Conservation (phyloP, 2,113 vertebrate genomes). For the Limanda limanda region DNA sequence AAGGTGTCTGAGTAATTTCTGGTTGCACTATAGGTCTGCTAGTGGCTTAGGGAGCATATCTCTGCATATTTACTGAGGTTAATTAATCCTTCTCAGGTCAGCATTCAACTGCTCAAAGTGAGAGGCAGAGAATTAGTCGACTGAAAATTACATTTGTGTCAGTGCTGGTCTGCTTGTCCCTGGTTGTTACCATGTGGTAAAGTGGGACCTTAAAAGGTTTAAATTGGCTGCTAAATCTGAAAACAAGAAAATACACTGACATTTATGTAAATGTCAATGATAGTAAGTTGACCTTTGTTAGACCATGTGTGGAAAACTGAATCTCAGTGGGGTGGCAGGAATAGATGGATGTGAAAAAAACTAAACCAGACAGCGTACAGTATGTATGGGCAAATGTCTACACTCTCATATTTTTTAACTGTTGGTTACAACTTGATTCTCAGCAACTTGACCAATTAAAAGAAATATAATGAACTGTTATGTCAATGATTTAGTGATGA, state of each 20-base stretch:
- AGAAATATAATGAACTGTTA: too few relatives aligned
- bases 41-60: slow-evolving; percentile 14
- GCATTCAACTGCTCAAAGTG: slow-evolving; percentile 14
- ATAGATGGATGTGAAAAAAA: not conserved
- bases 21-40: not conserved
- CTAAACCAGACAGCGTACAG: not conserved
- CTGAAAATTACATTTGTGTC: slow-evolving; percentile 6
- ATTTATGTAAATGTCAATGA: not conserved
- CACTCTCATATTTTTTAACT: too few relatives aligned
- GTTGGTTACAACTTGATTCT: too few relatives aligned
- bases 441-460: too few relatives aligned
- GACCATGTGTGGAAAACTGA: not conserved
- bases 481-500: not conserved
- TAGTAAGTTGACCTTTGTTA: not conserved
- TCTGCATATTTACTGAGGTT: slow-evolving; percentile 52
- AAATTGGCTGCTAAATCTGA: slow-evolving; percentile 6
- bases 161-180: not conserved
- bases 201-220: slow-evolving; percentile 14
- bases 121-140: slow-evolving; percentile 22
- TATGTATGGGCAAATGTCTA: not conserved
- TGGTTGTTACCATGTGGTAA: slow-evolving; percentile 12
- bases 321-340: not conserved
- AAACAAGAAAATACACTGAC: not conserved
- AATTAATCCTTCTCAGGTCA: slow-evolving; percentile 60
- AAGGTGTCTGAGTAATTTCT: not conserved